Evolutionary conservation across 1,140 invertebrate species (phyloP).

Genomic region (Goniozus legneri): DNA sequence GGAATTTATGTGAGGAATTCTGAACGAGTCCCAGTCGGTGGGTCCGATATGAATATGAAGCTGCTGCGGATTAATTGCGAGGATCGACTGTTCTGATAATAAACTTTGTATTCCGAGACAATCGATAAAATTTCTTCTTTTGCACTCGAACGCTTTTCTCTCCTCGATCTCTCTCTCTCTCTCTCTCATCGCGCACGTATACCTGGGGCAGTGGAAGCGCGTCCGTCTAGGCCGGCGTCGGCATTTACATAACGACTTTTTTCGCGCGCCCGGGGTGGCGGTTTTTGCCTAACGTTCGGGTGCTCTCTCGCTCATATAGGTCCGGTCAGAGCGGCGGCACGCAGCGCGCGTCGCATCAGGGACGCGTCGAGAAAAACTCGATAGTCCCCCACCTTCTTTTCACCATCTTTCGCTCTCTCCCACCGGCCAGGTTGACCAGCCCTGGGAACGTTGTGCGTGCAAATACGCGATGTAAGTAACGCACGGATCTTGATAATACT

Average conservation of each 20-base stretch:
- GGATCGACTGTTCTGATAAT: not conserved
- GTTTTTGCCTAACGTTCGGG: constrained; percentile 28
- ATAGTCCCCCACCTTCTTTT: constrained; percentile 21
- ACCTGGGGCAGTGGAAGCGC: constrained; percentile 23
- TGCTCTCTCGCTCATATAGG: constrained; percentile 18
- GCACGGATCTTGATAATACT: too few species aligned
- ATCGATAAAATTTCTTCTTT: not conserved
- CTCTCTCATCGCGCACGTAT: constrained; percentile 14
- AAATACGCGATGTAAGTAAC: too few species aligned
- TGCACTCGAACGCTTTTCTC: not conserved
- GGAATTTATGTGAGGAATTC: too few species aligned
- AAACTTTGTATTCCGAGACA: not conserved
- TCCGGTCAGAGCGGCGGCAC: constrained; percentile 13
- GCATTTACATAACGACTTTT: constrained; percentile 52
- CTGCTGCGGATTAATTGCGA: not conserved
- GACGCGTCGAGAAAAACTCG: constrained; percentile 31
- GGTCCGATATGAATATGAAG: not conserved
- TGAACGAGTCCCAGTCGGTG: not conserved
- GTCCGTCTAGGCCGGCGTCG: constrained; percentile 29
- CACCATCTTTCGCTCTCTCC: too few species aligned
- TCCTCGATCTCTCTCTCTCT: constrained; percentile 17
- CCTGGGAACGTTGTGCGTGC: constrained; percentile 18
- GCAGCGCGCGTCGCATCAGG: constrained; percentile 13
- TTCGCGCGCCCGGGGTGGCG: constrained; percentile 25
- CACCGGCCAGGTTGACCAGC: too few species aligned